Base-by-base conservation (phyloP, 2,113 vertebrate genomes). In the Chlorodrepanis virens region DNA sequence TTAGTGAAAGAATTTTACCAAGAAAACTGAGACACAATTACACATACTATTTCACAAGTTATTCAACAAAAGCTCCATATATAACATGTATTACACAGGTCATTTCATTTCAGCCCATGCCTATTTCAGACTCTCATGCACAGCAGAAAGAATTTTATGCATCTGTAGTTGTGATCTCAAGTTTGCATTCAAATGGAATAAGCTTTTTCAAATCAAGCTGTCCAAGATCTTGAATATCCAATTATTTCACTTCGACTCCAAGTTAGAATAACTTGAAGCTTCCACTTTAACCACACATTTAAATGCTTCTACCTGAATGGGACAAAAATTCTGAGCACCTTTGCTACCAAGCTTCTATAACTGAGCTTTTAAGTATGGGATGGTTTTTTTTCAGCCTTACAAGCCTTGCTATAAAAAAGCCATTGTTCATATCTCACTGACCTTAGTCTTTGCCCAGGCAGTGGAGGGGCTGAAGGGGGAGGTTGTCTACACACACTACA, bases 361-460 rank as follows among this genome's bases (percentile, higher is more conserved):
- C 44, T 68, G 80, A 78, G 23, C 60, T 86, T 79, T 92, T 90
- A 84, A 83, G 33, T 63, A 57, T 9, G 23, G 11, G 10, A 6
- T 12, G 11, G 2, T 2, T 20, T 39, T 75, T 79, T 90, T 86
- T 47, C 5, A 76, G 53, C 39, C 39, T 77, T 70, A 49, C 20
- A 84, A 77, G 60, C 18, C 64, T 57, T 56, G 52, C 22, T 78
- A 88, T 78, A 75, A 85, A 93, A 96, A 81, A 64, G 22, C 18
- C 60, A 69, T 57, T 96, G 86, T 84, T 96, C 83, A 5, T 87
- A 84, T 90, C 87, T 93, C 77, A 86, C 64, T 82, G 83, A 94
- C 72, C 72, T 93, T 90, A 90, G 93, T 90, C 78, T 76, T 91
- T 65, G 50, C 74, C 31, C n/a, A 85, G n/a, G 87, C 69, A 93